Percentiles rank a stretch among this genome's conserved stretches.
These are phyloP conservation scores for Ryuthela nishihirai DNA, from an alignment of 2,888 invertebrate genomes.

Conservation along the genomic window DNA sequence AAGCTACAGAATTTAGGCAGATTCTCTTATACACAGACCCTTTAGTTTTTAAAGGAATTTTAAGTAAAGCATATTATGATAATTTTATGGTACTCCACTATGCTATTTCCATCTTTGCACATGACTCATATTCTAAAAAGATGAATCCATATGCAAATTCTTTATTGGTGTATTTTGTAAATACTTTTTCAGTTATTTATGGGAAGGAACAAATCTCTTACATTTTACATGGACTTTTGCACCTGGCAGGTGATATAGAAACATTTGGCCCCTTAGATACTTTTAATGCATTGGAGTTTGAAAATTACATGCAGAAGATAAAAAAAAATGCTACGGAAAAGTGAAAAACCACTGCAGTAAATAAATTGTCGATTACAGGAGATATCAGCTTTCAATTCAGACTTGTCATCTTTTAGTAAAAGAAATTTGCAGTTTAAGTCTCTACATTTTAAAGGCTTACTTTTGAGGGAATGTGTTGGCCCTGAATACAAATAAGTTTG, in stretches of 20 bases:
- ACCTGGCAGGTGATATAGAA: slow-evolving; percentile 42
- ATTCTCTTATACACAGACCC: slow-evolving; percentile 45
- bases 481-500: not conserved
- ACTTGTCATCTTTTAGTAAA: no score
- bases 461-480: not conserved
- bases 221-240: slow-evolving; percentile 44
- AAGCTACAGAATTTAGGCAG: slow-evolving; percentile 45
- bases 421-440: not conserved
- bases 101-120: slow-evolving; percentile 38
- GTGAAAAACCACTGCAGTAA: not conserved
- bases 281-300: slow-evolving; percentile 42
- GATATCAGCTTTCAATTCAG: no score
- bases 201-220: slow-evolving; percentile 41
- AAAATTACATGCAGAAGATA: slow-evolving; percentile 43
- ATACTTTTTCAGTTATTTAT: slow-evolving; percentile 38
- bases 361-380: not conserved
- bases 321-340: slow-evolving; percentile 12
- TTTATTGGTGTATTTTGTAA: slow-evolving; percentile 42
- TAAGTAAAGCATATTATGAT: slow-evolving; percentile 36
- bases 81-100: slow-evolving; percentile 42
- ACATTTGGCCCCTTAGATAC: slow-evolving; percentile 40
- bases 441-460: not conserved
- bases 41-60: slow-evolving; percentile 39
- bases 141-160: slow-evolving; percentile 39
- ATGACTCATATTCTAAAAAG: not conserved